A percentile compares a stretch with the other conserved stretches of the same genome.
Evolutionary conservation across 1,140 invertebrate species (phyloP).

Genomic region (Lordiphosa stackelbergi): DNA sequence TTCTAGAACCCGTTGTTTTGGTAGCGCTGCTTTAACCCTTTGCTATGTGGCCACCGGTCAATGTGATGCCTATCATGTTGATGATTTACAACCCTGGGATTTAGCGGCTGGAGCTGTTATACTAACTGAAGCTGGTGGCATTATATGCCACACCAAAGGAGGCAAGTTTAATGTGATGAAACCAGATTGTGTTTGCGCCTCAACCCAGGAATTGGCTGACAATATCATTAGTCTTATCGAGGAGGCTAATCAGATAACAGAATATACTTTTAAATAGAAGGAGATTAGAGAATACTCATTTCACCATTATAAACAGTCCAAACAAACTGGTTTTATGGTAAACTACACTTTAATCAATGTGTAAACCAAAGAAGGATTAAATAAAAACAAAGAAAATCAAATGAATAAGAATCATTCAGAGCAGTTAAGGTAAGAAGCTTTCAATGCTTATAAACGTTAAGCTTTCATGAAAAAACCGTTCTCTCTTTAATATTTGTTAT

Average conservation of each 20-base stretch:
- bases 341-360: too few species aligned
- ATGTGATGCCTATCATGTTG: conserved; percentile 85
- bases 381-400: too few species aligned
- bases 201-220: conserved; percentile 80
- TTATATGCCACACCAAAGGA: conserved; percentile 82
- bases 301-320: too few species aligned
- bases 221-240: conserved; percentile 79
- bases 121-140: conserved; percentile 86
- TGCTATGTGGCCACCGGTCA: conserved; percentile 86
- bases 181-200: conserved; percentile 81
- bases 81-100: conserved; percentile 84
- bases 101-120: conserved; percentile 85
- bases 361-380: too few species aligned
- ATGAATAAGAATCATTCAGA: too few species aligned
- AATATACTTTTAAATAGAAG: conserved; percentile 62
- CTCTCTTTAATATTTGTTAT: too few species aligned
- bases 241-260: conserved; percentile 73
- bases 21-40: conserved; percentile 86
- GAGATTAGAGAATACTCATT: background rate
- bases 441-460: too few species aligned
- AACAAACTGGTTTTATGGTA: too few species aligned
- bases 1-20: conserved; percentile 82
- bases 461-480: too few species aligned
- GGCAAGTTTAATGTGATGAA: conserved; percentile 83
- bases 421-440: too few species aligned